Conservation (phyloP, 2,888 invertebrate genomes). For the Dusona sp. region DNA sequence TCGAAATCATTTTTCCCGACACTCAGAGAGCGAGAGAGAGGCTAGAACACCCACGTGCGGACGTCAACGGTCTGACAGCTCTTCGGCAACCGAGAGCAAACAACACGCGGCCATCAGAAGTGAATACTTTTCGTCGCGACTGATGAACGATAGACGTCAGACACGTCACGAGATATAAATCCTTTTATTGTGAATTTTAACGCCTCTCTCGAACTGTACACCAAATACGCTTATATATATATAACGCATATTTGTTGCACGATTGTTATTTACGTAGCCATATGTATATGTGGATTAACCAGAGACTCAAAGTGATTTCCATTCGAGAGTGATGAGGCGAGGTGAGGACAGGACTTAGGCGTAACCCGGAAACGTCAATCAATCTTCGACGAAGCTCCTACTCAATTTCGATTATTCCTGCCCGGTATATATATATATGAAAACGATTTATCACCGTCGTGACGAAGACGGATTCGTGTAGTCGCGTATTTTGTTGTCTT, state of each 20-base stretch:
- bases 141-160: constrained; percentile 55
- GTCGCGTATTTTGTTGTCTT: constrained; percentile 13
- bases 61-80: constrained; percentile 56
- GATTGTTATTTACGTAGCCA: constrained; percentile 40
- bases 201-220: constrained; percentile 20
- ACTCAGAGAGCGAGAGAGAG: background rate
- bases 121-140: constrained; percentile 54
- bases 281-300: constrained; percentile 28
- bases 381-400: constrained; percentile 58
- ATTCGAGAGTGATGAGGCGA: constrained; percentile 63
- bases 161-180: constrained; percentile 45
- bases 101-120: constrained; percentile 59
- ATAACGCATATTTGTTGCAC: constrained; percentile 37
- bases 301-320: constrained; percentile 60
- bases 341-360: constrained; percentile 64
- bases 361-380: constrained; percentile 68
- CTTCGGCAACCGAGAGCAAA: constrained; percentile 34
- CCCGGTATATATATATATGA: background rate
- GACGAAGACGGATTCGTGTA: constrained; percentile 19
- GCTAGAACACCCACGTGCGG: constrained; percentile 59
- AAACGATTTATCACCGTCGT: constrained; percentile 46
- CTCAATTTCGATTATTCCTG: constrained; percentile 63
- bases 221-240: constrained; percentile 13
- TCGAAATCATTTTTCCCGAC: constrained; percentile 50
- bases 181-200: constrained; percentile 65